Percentiles rank a stretch among this genome's conserved stretches.
Conservation (phyloP, 2,113 vertebrate genomes). For the Hemibagrus wyckioides region DNA sequence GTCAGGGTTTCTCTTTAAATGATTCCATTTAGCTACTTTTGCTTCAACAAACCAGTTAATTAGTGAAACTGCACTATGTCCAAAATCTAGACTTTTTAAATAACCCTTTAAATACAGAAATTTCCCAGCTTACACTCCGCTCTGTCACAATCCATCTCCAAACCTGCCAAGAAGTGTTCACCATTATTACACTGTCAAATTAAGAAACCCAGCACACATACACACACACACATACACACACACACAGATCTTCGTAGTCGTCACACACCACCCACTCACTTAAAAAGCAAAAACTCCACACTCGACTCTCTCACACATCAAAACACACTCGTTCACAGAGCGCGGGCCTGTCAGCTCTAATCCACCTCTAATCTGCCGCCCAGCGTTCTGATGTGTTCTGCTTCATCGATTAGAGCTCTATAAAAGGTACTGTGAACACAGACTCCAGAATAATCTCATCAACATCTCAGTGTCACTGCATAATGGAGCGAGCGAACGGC, state of each 20-base stretch:
- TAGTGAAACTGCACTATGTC: background rate
- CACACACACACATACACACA: background rate
- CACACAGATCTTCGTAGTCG: background rate
- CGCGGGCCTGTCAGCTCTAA: slow-evolving; percentile 40
- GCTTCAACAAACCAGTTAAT: too few relatives aligned
- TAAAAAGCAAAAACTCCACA: slow-evolving; percentile 25
- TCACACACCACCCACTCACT: slow-evolving; percentile 8
- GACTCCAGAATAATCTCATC: slow-evolving; percentile 49
- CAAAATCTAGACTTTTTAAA: background rate
- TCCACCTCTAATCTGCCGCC: slow-evolving; percentile 32
- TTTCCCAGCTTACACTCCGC: background rate
- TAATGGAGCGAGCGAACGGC: background rate
- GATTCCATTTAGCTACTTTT: background rate
- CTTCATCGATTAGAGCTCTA: slow-evolving; percentile 46
- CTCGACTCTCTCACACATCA: slow-evolving; percentile 27
- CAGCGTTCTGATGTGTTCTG: slow-evolving; percentile 37
- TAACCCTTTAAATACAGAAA: background rate
- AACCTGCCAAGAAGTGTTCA: background rate
- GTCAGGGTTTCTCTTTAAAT: background rate
- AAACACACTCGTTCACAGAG: slow-evolving; percentile 38
- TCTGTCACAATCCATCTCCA: slow-evolving; percentile 28
- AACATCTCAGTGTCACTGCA: slow-evolving; percentile 9
- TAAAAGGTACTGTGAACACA: slow-evolving; percentile 46
- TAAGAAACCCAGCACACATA: slow-evolving; percentile 12
- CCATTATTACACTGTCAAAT: slow-evolving; percentile 16